Evolutionary conservation across 2,888 invertebrate genomes (phyloP).

Genomic region (Mayetiola destructor): DNA sequence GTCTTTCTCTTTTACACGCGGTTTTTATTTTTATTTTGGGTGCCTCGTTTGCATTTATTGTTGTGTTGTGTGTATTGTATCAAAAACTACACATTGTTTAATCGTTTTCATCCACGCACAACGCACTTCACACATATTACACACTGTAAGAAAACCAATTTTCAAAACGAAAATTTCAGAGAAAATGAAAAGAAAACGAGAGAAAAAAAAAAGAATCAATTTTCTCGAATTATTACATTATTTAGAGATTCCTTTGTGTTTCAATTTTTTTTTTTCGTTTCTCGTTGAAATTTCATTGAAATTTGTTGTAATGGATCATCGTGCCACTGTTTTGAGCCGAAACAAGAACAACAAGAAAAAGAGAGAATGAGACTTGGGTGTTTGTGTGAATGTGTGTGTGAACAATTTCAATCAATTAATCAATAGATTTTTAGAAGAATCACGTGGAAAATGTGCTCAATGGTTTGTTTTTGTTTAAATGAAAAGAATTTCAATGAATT

Average conservation of each 20-base stretch:
- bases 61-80: background rate
- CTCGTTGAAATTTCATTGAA: too few species aligned
- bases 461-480: too few species aligned
- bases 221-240: background rate
- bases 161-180: background rate
- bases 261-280: background rate
- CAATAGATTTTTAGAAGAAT: background rate
- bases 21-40: background rate
- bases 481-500: background rate
- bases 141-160: too few species aligned
- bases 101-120: slow-evolving; percentile 5
- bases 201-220: background rate
- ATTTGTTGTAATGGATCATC: background rate
- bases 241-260: background rate
- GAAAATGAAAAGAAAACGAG: too few species aligned
- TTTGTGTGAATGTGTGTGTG: background rate
- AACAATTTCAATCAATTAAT: slow-evolving; percentile 5
- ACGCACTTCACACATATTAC: background rate
- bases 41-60: background rate
- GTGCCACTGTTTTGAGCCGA: background rate
- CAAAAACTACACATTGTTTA: slow-evolving; percentile 2
- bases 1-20: background rate
- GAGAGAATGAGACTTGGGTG: too few species aligned
- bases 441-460: too few species aligned
- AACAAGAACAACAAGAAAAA: background rate